Evolutionary conservation across 2,797 vertebrate species (phyloP).

Genomic region (Xenops minutus): DNA sequence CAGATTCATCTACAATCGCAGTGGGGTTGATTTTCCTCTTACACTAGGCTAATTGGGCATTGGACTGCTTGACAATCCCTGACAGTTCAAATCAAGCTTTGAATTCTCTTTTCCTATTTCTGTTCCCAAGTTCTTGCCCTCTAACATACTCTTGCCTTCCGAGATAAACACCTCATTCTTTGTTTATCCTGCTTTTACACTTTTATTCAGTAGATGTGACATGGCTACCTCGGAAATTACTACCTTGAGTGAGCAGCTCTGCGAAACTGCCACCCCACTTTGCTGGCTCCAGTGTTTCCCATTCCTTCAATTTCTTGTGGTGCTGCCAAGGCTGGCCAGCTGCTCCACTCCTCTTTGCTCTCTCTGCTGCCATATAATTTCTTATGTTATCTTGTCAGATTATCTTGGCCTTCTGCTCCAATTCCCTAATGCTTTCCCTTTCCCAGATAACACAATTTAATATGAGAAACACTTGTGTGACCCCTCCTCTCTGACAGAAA

Average conservation of each 20-base stretch:
- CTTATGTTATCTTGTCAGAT: not conserved
- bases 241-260: not conserved
- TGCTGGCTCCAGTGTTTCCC: not conserved
- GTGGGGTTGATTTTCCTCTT: not conserved
- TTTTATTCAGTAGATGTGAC: not conserved
- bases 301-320: not conserved
- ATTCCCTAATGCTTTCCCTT: not conserved
- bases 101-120: not conserved
- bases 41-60: not conserved
- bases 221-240: not conserved
- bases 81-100: not conserved
- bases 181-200: not conserved
- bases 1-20: not conserved
- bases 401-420: not conserved
- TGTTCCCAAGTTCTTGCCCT: not conserved
- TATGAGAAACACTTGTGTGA: not conserved
- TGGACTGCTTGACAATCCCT: not conserved
- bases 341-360: not conserved
- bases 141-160: not conserved
- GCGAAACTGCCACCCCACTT: not conserved
- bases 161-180: not conserved
- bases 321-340: not conserved
- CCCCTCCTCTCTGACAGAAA: not conserved
- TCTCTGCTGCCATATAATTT: not conserved
- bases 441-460: not conserved